Evolutionary conservation across 2,113 vertebrate genomes (phyloP), one percentile per base, ranked within the genome.

Genomic region (Acinonyx jubatus): DNA sequence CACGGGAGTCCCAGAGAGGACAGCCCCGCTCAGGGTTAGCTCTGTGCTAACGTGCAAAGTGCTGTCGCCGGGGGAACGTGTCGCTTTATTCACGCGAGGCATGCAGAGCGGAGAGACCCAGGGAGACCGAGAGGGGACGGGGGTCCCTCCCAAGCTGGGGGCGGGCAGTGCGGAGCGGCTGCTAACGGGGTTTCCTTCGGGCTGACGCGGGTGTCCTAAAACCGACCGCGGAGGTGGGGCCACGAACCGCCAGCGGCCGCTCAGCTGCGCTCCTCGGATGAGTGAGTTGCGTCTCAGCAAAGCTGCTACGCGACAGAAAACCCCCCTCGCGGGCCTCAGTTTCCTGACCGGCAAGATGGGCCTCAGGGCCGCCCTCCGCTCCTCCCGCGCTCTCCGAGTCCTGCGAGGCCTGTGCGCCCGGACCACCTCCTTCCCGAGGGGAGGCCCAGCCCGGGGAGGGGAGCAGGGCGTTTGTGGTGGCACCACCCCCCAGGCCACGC

Each of bases 261-360:
- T 12, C 33, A 45, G 11, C 1, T 2, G 36, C 0, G 1, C 19
- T 10, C 10, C 15, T 2, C 0, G 6, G 38, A 1, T 4, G 41
- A n/a, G 31, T 2, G 18, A 41, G 18, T 0, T 3, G 82, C 3
- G 0, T 12, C 57, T 5, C 68, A 21, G 10, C 16, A 21, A 7
- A 74, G n/a, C 74, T 15, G 27, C 1, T 45, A 29, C 0, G 13
- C 6, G 1, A 7, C 7, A 52, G 66, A 66, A 15, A 48, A 50
- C 1, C 10, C 25, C 23, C 14, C 29, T 45, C 33, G 23, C 31
- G 36, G 61, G 80, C 71, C 52, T 25, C 3, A 0, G n/a, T 21
- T 15, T 36, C 48, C 50, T 9, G 3, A 11, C 36, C 74, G 14
- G 45, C 3, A 9, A 52, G 3, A 52, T 1, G 41, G 29, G 3